Evolutionary conservation across 2,797 vertebrate species (phyloP).

Genomic region (Ctenochaetus hawaiiensis): DNA sequence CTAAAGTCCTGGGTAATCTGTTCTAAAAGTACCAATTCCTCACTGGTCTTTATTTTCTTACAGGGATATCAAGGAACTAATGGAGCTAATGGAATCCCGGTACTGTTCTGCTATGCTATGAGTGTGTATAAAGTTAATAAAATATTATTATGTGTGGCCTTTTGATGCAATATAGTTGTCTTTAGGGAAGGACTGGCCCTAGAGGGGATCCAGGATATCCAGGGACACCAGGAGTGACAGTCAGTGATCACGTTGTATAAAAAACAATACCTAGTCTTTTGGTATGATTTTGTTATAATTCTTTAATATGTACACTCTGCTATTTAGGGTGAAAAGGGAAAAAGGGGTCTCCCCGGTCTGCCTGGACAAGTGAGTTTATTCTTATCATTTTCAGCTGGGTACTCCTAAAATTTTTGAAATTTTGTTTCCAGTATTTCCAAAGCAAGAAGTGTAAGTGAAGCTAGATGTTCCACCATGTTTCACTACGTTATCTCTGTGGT

Average conservation of each 20-base stretch:
- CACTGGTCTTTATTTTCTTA: slow-evolving; percentile 19
- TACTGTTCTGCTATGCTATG: slow-evolving; percentile 26
- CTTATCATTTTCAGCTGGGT: not conserved
- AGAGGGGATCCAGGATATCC: slow-evolving; percentile 60
- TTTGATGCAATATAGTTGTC: slow-evolving; percentile 39
- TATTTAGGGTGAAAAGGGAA: slow-evolving; percentile 75
- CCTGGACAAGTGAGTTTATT: slow-evolving; percentile 64
- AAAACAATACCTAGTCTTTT: not conserved
- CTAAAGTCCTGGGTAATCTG: not conserved
- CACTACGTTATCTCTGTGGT: not conserved
- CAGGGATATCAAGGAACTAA: slow-evolving; percentile 76
- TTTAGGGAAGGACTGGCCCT: slow-evolving; percentile 65
- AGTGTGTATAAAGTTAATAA: slow-evolving; percentile 5
- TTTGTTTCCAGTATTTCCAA: not conserved
- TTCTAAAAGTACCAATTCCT: not conserved
- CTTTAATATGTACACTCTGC: slow-evolving; percentile 7
- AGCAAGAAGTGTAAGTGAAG: not conserved
- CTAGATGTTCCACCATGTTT: not conserved
- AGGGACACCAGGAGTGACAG: slow-evolving; percentile 55
- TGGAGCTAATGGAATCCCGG: slow-evolving; percentile 63
- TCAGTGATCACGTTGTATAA: slow-evolving; percentile 33
- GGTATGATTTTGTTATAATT: not conserved
- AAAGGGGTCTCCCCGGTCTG: slow-evolving; percentile 58
- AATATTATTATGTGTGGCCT: not conserved
- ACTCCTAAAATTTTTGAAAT: not conserved